Evolutionary conservation across 2,888 invertebrate species (phyloP).

Genomic region (Desoria tigrina): DNA sequence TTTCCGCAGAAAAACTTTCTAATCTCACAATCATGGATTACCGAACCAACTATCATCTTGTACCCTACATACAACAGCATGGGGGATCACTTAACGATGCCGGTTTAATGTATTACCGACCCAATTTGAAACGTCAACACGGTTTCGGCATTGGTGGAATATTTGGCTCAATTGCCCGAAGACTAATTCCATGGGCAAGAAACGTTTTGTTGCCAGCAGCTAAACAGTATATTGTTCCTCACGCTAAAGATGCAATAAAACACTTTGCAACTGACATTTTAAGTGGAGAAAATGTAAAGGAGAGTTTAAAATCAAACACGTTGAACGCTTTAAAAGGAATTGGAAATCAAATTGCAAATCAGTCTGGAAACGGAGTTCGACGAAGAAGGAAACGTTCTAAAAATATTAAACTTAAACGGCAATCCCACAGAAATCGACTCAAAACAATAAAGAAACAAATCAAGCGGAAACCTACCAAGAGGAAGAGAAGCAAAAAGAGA

Average conservation of each 20-base stretch:
- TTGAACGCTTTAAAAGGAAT: neutral
- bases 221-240: neutral
- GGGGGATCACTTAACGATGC: neutral
- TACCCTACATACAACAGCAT: neutral
- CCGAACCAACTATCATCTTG: neutral
- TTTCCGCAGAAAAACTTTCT: neutral
- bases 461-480: too few species aligned
- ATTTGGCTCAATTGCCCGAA: neutral
- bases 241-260: neutral
- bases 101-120: neutral
- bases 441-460: too few species aligned
- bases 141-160: conserved; percentile 6
- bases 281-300: neutral
- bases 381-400: too few species aligned
- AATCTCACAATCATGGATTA: neutral
- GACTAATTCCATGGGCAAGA: too few species aligned
- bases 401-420: too few species aligned
- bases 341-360: neutral
- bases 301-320: neutral
- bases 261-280: neutral
- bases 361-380: too few species aligned
- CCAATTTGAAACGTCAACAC: neutral
- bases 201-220: neutral
- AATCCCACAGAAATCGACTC: too few species aligned
- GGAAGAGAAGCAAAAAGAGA: neutral